phyloP scores from a whole-genome alignment of 1,140 invertebrate species.

The Drosophila simulans region DNA sequence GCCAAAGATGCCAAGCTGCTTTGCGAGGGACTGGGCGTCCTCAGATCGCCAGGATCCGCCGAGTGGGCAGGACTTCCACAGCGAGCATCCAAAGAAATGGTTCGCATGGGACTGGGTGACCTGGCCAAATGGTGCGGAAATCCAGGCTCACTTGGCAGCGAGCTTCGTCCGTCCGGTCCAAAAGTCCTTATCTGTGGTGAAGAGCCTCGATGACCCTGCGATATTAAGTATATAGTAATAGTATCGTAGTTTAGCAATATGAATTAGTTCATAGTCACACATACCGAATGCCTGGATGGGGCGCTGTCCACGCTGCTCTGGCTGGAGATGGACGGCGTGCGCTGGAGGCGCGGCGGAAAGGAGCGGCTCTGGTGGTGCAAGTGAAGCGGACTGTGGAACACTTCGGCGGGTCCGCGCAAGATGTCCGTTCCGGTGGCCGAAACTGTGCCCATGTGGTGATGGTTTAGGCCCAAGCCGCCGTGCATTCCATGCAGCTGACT shows the following conservation, averaged over 20 bases:
- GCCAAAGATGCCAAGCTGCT: conserved; percentile 87
- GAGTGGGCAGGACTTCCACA: conserved; percentile 86
- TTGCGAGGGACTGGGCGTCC: conserved; percentile 86
- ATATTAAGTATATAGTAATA: not conserved
- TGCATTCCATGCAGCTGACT: conserved; percentile 56
- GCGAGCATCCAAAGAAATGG: conserved; percentile 90
- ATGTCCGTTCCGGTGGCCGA: conserved; percentile 77
- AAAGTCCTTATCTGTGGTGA: conserved; percentile 92
- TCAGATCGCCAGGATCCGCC: conserved; percentile 72
- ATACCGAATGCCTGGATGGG: conserved; percentile 88
- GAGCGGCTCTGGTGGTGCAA: conserved; percentile 84
- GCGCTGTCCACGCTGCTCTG: conserved; percentile 91
- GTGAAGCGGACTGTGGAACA: conserved; percentile 81
- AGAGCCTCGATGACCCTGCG: conserved; percentile 88
- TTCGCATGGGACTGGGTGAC: conserved; percentile 90
- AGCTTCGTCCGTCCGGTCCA: conserved; percentile 89
- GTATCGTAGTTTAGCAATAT: no score
- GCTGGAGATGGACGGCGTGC: conserved; percentile 92
- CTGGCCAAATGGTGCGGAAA: conserved; percentile 85
- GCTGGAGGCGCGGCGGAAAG: conserved; percentile 85
- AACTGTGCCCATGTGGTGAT: conserved; percentile 51
- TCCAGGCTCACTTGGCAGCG: conserved; percentile 75
- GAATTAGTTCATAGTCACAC: conserved; percentile 17
- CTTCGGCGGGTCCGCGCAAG: conserved; percentile 73
- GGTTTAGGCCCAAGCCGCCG: conserved; percentile 33